Base-by-base conservation (phyloP, 2,888 invertebrate genomes). In the Steinernema hermaphroditum region DNA sequence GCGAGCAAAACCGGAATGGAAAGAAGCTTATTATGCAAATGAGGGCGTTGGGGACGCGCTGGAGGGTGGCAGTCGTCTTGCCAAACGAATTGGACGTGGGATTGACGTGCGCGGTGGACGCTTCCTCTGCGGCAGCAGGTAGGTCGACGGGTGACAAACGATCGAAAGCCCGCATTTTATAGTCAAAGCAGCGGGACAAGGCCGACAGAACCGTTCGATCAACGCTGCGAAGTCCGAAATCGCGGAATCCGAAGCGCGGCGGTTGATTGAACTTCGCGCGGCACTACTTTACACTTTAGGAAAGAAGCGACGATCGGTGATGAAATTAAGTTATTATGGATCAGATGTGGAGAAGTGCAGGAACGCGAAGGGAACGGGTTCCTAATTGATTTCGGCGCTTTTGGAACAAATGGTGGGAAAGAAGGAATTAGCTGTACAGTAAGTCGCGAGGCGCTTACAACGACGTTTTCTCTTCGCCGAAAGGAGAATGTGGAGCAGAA, bases 21-120 rank as follows among this genome's bases (percentile, higher is more conserved):
- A 16, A 62, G 62, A 14, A 62, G 62, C 62, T 62, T 32, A 62
- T 62, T 62, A 62, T 62, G 62, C 62, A 62, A 62, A 62, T 62
- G 62, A 62, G 62, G 29, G 62, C 29, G 62, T 27, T 12, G 54
- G 12, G 54, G n/a, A n/a, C n/a, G n/a, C n/a, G n/a, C n/a, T n/a
- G n/a, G n/a, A 22, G 54, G 22, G 19, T 54, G 62, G 4, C 32
- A 62, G 62, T 34, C 32, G 62, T 62, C 16, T 8, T 62, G 62
- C 62, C 62, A 34, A 29, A 62, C 62, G 29, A 62, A 62, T 62
- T 29, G 34, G 62, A 32, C 62, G 32, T n/a, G 24, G 24, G 24
- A 50, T 50, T 50, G 50, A 50, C 50, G 50, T 22, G 50, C 50
- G 50, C 22, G 24, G 16, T 29, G 8, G 62, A 2, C 29, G 62